phyloP scores from a whole-genome alignment of 2,888 invertebrate genomes.

The Pinctada fucata region DNA sequence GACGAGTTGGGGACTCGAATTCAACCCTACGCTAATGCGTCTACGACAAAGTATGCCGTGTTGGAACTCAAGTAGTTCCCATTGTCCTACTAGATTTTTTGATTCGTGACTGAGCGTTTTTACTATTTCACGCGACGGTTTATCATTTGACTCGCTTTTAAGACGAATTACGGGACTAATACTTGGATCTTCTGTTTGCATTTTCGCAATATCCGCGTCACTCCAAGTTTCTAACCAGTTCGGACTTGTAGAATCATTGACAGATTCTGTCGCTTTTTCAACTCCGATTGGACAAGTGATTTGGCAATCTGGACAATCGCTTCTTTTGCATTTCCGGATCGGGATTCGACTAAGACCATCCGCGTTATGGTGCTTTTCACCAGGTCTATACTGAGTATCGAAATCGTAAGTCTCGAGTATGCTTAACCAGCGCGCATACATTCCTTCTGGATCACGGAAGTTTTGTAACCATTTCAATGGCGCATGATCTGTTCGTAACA shows the following conservation, averaged over 20 bases:
- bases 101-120: background rate
- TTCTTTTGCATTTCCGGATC: background rate
- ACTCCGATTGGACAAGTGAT: too few species aligned
- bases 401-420: conserved; percentile 3
- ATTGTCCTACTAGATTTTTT: conserved; percentile 4
- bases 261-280: too few species aligned
- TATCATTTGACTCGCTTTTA: background rate
- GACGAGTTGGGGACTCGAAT: background rate
- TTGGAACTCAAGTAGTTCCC: conserved; percentile 11
- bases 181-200: background rate
- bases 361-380: conserved; percentile 11
- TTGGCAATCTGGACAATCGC: conserved; percentile 1
- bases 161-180: background rate
- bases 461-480: conserved; percentile 24
- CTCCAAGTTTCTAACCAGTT: conserved; percentile 8
- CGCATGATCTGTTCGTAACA: conserved; percentile 17
- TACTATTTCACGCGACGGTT: background rate
- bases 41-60: conserved; percentile 4
- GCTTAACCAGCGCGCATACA: conserved; percentile 14
- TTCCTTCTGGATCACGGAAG: conserved; percentile 15
- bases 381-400: conserved; percentile 11
- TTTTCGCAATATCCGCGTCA: background rate
- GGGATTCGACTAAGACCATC: background rate
- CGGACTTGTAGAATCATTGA: background rate
- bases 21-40: background rate